These are phyloP conservation scores for Heliothis virescens DNA, from an alignment of 1,140 invertebrate species.

Conservation along the genomic window DNA sequence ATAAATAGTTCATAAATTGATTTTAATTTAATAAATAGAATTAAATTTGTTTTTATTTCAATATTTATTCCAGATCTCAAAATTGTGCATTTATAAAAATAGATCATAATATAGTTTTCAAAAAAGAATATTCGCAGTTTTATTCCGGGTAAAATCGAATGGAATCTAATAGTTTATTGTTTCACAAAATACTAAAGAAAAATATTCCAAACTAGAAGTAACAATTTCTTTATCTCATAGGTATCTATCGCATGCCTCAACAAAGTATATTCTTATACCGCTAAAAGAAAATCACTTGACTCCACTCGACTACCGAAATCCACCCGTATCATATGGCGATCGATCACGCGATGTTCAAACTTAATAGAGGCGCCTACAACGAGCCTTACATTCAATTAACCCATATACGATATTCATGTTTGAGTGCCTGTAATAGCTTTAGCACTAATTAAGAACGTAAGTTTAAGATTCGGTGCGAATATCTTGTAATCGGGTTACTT, in stretches of 20 bases:
- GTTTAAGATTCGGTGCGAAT: not conserved
- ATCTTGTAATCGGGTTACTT: not conserved
- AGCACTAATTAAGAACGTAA: constrained; percentile 22
- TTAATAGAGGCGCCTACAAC: constrained; percentile 23
- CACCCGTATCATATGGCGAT: constrained; percentile 21
- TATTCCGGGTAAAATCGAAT: too few relatives aligned
- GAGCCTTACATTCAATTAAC: constrained; percentile 34
- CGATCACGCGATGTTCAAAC: constrained; percentile 34
- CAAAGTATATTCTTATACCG: not conserved
- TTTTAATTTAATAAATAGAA: too few relatives aligned
- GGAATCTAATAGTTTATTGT: not conserved
- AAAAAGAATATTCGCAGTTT: too few relatives aligned
- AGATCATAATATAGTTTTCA: too few relatives aligned
- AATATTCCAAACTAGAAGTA: not conserved
- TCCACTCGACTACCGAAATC: constrained; percentile 7
- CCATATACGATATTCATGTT: constrained; percentile 34
- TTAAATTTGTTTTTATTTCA: too few relatives aligned
- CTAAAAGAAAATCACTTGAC: constrained; percentile 30
- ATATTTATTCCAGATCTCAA: too few relatives aligned
- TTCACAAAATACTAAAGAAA: not conserved
- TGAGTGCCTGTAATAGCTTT: constrained; percentile 25
- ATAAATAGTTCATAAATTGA: too few relatives aligned
- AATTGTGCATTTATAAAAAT: too few relatives aligned
- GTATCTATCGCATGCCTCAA: not conserved
- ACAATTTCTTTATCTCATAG: too few relatives aligned